Evolutionary conservation across 2,888 invertebrate genomes (phyloP).

Genomic region (Cloeon dipterum): DNA sequence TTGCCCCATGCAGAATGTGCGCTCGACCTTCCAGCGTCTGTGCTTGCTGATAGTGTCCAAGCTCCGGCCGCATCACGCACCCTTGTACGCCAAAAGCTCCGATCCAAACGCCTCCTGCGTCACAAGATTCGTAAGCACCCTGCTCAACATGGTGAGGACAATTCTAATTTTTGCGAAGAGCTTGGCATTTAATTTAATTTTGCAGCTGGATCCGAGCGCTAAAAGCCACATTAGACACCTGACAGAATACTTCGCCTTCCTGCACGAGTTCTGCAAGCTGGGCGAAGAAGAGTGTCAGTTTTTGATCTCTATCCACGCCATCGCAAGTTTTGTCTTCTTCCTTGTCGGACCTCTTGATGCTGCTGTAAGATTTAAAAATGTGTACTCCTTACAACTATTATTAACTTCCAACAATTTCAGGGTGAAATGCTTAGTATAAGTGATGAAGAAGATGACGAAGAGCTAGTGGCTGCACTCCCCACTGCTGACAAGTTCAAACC

Average conservation of each 20-base stretch:
- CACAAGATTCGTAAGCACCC: constrained; percentile 74
- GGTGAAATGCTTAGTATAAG: constrained; percentile 39
- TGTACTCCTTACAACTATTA: neutral
- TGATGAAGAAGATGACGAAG: constrained; percentile 31
- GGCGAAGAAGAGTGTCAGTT: constrained; percentile 84
- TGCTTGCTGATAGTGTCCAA: constrained; percentile 88
- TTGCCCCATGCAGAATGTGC: constrained; percentile 90
- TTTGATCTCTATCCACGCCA: constrained; percentile 63
- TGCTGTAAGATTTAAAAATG: neutral
- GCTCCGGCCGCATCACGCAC: too few relatives aligned
- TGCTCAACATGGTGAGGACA: constrained; percentile 49
- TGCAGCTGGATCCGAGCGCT: constrained; percentile 62
- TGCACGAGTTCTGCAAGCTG: constrained; percentile 88
- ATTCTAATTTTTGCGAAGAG: too few relatives aligned
- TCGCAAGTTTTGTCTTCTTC: constrained; percentile 26
- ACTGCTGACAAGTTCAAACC: constrained; percentile 66
- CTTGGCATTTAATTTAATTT: constrained; percentile 6
- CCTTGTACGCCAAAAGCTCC: too few relatives aligned
- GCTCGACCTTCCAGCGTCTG: constrained; percentile 89
- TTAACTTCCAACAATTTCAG: constrained; percentile 10
- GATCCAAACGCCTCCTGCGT: too few relatives aligned
- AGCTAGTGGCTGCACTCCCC: constrained; percentile 35
- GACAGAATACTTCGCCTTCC: constrained; percentile 77
- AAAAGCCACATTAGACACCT: constrained; percentile 67
- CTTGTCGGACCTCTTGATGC: neutral